phyloP scores from a whole-genome alignment of 2,888 invertebrate species.

The Hydrotaea cyrtoneurina region DNA sequence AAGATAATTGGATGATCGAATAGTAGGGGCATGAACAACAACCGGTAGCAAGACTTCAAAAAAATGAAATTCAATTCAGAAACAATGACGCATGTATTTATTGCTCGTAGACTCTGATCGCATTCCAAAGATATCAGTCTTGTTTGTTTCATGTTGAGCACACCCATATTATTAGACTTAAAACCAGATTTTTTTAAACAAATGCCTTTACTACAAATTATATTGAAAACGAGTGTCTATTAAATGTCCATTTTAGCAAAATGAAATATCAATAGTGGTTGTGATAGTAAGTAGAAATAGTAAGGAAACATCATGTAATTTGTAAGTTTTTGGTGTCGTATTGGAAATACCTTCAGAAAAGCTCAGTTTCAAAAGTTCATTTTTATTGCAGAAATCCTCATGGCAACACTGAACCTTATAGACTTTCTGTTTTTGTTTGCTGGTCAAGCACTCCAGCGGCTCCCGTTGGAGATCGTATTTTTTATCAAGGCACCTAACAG shows the following conservation, averaged over 20 bases:
- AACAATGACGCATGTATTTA: constrained; percentile 28
- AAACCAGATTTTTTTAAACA: constrained; percentile 17
- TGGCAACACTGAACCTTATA: constrained; percentile 81
- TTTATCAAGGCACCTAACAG: constrained; percentile 78
- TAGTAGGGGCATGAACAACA: constrained; percentile 9
- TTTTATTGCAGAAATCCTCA: constrained; percentile 81
- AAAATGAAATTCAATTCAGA: constrained; percentile 48
- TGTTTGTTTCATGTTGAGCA: background rate
- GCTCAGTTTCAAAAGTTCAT: constrained; percentile 79
- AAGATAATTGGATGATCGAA: constrained; percentile 63
- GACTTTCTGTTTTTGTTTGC: constrained; percentile 78
- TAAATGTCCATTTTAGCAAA: constrained; percentile 47
- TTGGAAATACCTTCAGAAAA: constrained; percentile 78
- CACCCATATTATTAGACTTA: constrained; percentile 13
- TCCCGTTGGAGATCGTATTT: constrained; percentile 80
- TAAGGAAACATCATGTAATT: constrained; percentile 64
- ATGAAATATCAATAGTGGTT: constrained; percentile 54
- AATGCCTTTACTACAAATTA: constrained; percentile 25
- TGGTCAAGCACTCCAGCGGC: constrained; percentile 81
- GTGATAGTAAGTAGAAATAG: constrained; percentile 44
- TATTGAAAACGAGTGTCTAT: constrained; percentile 34
- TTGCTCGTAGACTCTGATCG: constrained; percentile 48
- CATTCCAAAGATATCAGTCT: constrained; percentile 8
- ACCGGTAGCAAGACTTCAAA: constrained; percentile 25
- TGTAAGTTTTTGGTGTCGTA: constrained; percentile 61